phyloP scores from a whole-genome alignment of 1,140 invertebrate genomes.

The Panagrolaimus sp. region DNA sequence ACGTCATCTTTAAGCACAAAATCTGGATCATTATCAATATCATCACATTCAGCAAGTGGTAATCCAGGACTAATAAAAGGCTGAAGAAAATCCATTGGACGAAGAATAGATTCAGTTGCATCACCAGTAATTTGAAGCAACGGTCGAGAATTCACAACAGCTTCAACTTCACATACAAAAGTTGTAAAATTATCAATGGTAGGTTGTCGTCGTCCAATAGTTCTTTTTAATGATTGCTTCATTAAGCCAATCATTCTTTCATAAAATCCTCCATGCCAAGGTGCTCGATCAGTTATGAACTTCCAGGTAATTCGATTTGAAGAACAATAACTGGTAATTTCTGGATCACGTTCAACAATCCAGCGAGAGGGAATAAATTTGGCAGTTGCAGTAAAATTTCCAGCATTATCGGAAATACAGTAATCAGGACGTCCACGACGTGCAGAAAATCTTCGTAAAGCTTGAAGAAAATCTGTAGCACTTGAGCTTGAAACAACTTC shows the following conservation, averaged over 20 bases:
- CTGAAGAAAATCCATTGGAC: conserved; percentile 21
- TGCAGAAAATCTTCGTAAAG: conserved; percentile 32
- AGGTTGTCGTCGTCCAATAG: conserved; percentile 20
- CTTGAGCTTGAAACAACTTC: conserved; percentile 24
- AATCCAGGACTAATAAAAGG: background rate
- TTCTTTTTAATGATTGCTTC: conserved; percentile 35
- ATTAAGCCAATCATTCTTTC: conserved; percentile 59
- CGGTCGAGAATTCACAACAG: conserved; percentile 4
- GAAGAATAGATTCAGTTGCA: background rate
- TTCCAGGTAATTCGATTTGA: conserved; percentile 46
- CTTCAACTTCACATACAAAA: conserved; percentile 21
- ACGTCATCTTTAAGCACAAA: background rate
- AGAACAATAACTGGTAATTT: conserved; percentile 14
- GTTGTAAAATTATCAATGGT: conserved; percentile 14
- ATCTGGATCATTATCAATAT: background rate
- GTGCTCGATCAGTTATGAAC: conserved; percentile 57
- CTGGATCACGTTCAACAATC: background rate
- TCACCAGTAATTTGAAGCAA: background rate
- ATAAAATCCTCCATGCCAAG: conserved; percentile 62
- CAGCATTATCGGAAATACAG: conserved; percentile 31
- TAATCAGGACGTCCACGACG: conserved; percentile 18
- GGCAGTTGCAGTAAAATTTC: conserved; percentile 9
- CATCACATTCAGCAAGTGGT: background rate
- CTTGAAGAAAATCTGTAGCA: conserved; percentile 34
- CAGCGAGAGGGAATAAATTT: conserved; percentile 4